Conservation (phyloP, 2,797 vertebrate genomes). For the Synaphobranchus kaupii region DNA sequence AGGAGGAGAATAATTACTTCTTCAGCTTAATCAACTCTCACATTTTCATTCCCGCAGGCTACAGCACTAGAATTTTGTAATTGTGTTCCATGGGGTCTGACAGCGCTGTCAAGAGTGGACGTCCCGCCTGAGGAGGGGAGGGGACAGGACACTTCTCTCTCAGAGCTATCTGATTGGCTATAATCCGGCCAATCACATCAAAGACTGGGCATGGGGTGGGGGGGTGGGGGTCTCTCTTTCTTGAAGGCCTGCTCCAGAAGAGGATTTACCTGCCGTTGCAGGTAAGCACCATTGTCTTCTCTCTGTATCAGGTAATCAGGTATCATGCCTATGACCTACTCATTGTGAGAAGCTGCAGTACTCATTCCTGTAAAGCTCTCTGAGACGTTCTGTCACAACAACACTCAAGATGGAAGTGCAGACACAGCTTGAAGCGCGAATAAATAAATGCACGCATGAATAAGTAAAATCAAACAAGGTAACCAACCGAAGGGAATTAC, state of each 20-base stretch:
- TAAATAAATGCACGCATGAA: neutral
- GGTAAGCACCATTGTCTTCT: neutral
- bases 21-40: constrained; percentile 11
- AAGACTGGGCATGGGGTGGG: too few species aligned
- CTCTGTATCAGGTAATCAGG: constrained; percentile 2
- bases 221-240: neutral
- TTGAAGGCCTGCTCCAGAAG: neutral
- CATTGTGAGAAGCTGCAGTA: neutral
- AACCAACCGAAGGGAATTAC: neutral
- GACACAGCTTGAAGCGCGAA: neutral
- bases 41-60: neutral
- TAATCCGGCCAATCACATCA: neutral
- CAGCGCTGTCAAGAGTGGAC: neutral
- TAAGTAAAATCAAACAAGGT: neutral
- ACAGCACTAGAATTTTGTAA: neutral
- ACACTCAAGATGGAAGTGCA: neutral
- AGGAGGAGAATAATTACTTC: constrained; percentile 28
- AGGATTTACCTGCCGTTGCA: neutral
- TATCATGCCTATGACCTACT: neutral
- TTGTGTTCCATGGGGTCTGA: neutral
- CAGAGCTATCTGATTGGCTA: neutral
- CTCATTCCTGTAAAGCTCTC: neutral
- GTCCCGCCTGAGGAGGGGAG: too few species aligned
- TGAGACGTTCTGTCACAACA: neutral
- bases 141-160: neutral